Base-by-base conservation (phyloP, 2,888 invertebrate genomes). In the Pachliopta kotzebuea region DNA sequence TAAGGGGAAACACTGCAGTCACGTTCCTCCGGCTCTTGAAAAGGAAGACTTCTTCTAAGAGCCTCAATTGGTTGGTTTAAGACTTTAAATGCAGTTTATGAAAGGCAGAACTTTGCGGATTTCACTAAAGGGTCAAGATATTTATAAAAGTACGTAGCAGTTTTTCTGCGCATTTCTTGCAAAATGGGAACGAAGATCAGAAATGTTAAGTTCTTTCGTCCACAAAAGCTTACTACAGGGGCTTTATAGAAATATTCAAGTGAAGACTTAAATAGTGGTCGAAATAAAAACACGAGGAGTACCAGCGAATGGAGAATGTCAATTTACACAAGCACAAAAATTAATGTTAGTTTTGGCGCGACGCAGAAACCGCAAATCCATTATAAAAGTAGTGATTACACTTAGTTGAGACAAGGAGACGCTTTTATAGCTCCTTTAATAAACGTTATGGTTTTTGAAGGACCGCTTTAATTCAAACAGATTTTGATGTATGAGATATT, bases 281-380 rank as follows among this genome's bases (percentile, higher is more conserved):
- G 20, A 31, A 55, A 0, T 11, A 31, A 20, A 14, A 37, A 37
- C 37, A 37, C 37, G 14, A 37, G 31, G 11, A 31, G 37, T 14
- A 11, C 14, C 37, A 37, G 37, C 37, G 37, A 17, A 29, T 31
- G n/a, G 31, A 11, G n/a, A 20, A 29, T 20, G 8, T 31, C 31
- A 31, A 55, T 55, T 55, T 26, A 31, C 55, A 58, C 23, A 45
- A 49, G 59, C n/a, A 52, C 14, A n/a, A 52, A 26, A 59, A 59
- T 29, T 18, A 31, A 59, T 29, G 49, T 59, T 59, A 31, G 59
- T 59, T 52, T 59, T 59, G 59, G 52, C 50, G 50, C 50, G n/a
- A 50, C 45, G 8, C 20, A 17, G n/a, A 11, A 50, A 29, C 50
- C n/a, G 50, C 20, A 59, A 20, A 21, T 52, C 59, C 26, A 14